Conservation (phyloP, 1,140 invertebrate species). For the Leptinotarsa lineolata region DNA sequence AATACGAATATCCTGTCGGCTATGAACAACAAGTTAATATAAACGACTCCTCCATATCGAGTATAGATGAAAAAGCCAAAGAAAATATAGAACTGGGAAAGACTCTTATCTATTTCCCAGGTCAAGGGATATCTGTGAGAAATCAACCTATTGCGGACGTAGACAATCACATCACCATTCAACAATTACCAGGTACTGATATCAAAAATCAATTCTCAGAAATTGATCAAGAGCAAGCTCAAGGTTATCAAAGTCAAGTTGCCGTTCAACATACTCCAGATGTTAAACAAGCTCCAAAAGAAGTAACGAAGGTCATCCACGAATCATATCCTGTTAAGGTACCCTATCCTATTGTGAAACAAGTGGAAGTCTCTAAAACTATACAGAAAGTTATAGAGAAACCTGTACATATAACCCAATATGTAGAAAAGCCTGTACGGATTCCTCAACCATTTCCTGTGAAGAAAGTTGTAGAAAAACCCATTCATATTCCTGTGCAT, state of each 20-base stretch:
- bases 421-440: conserved; percentile 61
- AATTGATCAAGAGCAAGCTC: conserved; percentile 52
- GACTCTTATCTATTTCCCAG: conserved; percentile 43
- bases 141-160: conserved; percentile 17
- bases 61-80: conserved; percentile 33
- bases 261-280: conserved; percentile 59
- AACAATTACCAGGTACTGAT: conserved; percentile 28
- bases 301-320: conserved; percentile 61
- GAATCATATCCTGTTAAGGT: conserved; percentile 59
- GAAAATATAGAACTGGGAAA: conserved; percentile 45
- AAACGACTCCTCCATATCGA: conserved; percentile 32
- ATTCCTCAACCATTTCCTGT: conserved; percentile 54
- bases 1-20: conserved; percentile 58
- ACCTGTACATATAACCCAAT: conserved; percentile 57
- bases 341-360: conserved; percentile 55
- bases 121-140: conserved; percentile 19
- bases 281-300: conserved; percentile 47
- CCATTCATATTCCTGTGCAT: conserved; percentile 54
- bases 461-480: conserved; percentile 64
- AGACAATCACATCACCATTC: conserved; percentile 18
- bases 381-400: conserved; percentile 56
- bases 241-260: conserved; percentile 48
- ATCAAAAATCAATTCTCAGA: conserved; percentile 32
- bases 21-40: conserved; percentile 34
- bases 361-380: conserved; percentile 30